Conservation (phyloP, 2,113 vertebrate species). For the Pedetes capensis region DNA sequence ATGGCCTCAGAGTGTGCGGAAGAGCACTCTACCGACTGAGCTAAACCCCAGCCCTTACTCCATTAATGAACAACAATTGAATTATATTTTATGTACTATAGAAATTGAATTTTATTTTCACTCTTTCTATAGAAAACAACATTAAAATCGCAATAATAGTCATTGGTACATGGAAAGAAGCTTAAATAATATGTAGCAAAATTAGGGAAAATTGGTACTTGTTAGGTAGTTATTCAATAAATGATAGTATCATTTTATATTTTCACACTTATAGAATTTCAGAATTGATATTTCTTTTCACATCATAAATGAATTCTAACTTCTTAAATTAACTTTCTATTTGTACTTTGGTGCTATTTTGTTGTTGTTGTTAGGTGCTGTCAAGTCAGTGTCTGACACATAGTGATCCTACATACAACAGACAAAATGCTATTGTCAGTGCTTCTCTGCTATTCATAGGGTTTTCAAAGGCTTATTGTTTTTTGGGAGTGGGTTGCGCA, state of each 20-base stretch:
- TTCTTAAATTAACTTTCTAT: background rate
- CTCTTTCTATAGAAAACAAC: background rate
- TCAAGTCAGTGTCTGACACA: too few relatives aligned
- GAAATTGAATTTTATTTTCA: background rate
- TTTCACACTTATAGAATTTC: too few relatives aligned
- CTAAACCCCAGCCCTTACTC: too few relatives aligned
- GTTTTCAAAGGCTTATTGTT: too few relatives aligned
- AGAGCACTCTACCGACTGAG: too few relatives aligned
- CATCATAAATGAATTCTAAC: background rate
- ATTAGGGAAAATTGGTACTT: accelerated
- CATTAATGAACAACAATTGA: too few relatives aligned
- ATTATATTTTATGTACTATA: accelerated
- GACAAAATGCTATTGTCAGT: too few relatives aligned
- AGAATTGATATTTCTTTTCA: background rate
- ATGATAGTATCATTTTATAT: background rate
- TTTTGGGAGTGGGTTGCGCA: too few relatives aligned
- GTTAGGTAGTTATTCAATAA: accelerated
- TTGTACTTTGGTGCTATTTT: accelerated
- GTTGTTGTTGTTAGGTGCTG: too few relatives aligned
- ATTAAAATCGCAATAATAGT: background rate
- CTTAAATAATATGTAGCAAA: accelerated
- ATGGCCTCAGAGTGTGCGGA: too few relatives aligned
- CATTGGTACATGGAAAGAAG: accelerated
- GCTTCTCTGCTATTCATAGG: too few relatives aligned
- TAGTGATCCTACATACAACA: too few relatives aligned